phyloP scores from a whole-genome alignment of 2,113 vertebrate species.

The Pelusios castaneus region DNA sequence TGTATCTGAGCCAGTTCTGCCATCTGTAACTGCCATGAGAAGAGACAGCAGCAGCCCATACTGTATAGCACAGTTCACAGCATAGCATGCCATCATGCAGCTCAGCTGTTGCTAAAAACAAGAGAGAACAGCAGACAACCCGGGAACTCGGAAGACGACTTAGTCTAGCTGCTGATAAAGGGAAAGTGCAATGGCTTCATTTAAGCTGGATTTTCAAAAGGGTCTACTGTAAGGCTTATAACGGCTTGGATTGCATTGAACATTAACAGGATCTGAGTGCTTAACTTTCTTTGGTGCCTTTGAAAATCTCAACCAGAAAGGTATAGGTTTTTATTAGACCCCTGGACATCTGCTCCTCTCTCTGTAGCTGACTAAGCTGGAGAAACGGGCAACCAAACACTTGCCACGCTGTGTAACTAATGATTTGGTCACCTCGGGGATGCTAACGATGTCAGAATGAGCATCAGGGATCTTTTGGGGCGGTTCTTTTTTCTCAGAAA shows the following conservation, averaged over 20 bases:
- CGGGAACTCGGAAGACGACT: not conserved
- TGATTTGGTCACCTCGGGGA: not conserved
- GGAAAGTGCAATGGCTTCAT: not conserved
- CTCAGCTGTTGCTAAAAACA: not conserved
- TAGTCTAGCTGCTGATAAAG: not conserved
- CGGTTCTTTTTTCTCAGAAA: not conserved
- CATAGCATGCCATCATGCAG: not conserved
- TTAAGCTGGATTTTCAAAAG: not conserved
- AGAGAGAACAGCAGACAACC: accelerated
- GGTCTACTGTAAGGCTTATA: too few relatives aligned
- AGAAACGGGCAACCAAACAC: not conserved
- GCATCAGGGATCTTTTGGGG: not conserved
- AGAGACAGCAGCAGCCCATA: not conserved
- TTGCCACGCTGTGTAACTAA: not conserved
- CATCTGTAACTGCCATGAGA: not conserved
- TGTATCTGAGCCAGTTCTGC: not conserved
- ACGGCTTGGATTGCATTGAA: not conserved
- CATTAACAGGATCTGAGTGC: not conserved
- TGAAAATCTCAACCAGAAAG: conserved; percentile 16
- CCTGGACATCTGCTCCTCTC: not conserved
- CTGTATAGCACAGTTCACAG: conserved; percentile 15
- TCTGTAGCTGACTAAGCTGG: not conserved
- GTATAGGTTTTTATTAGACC: conserved; percentile 34
- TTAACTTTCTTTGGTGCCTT: conserved; percentile 30
- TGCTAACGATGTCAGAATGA: not conserved